Evolutionary conservation across 1,140 invertebrate genomes (phyloP).

Genomic region (Popillia japonica): DNA sequence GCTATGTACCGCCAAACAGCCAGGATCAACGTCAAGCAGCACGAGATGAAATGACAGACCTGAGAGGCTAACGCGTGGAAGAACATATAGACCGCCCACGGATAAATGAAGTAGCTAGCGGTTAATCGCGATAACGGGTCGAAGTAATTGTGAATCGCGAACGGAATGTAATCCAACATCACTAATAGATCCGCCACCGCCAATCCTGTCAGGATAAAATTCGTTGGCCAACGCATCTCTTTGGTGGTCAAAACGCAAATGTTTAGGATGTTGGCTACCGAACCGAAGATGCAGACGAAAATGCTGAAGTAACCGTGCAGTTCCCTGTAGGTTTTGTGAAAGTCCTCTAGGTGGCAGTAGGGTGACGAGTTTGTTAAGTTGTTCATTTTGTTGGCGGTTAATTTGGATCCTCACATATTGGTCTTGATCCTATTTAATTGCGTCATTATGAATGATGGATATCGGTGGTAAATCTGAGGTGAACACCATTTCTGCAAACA

Average conservation of each 20-base stretch:
- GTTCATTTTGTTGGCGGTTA: not conserved
- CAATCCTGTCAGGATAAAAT: slow-evolving; percentile 84
- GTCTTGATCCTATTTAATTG: no score
- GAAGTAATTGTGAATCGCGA: slow-evolving; percentile 82
- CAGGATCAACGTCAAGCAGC: slow-evolving; percentile 90
- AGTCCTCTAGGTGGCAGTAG: slow-evolving; percentile 58
- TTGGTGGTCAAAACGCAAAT: slow-evolving; percentile 90
- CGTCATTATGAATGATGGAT: no score
- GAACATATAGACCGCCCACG: slow-evolving; percentile 82
- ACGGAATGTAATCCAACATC: slow-evolving; percentile 95
- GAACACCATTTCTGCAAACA: no score
- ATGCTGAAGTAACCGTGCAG: slow-evolving; percentile 81
- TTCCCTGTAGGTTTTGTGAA: slow-evolving; percentile 62
- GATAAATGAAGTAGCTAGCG: slow-evolving; percentile 72
- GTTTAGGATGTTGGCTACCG: slow-evolving; percentile 92
- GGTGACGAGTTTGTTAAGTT: not conserved
- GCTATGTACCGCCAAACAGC: slow-evolving; percentile 96
- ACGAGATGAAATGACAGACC: slow-evolving; percentile 91
- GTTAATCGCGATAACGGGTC: slow-evolving; percentile 63
- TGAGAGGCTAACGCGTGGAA: slow-evolving; percentile 86
- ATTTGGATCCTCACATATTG: no score
- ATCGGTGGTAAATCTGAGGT: no score
- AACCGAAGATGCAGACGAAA: slow-evolving; percentile 89
- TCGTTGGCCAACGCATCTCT: slow-evolving; percentile 89
- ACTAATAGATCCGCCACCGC: slow-evolving; percentile 92